Base-by-base conservation (phyloP, 2,888 invertebrate species). In the Macaria notata region DNA sequence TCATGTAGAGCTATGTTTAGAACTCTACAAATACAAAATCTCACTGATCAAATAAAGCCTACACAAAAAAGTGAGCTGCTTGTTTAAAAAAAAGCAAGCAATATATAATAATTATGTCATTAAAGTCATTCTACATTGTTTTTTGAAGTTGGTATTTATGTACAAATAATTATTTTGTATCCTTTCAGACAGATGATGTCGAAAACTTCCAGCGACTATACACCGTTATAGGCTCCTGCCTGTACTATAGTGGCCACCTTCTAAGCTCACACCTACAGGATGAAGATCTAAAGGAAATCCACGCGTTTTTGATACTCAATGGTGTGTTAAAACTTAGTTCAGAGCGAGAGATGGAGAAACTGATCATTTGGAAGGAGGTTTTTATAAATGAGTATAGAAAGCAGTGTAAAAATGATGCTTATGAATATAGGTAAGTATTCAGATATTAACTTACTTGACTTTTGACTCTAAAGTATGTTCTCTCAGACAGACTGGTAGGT, bases 341-440 rank as follows among this genome's bases (percentile, higher is more conserved):
- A 49, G 93, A 92, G 0, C 95, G 94, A 69, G 93, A 94, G 38
- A 88, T 96, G 0, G 94, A 94, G 31, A 94, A 94, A 64, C 83
- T 97, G 51, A 94, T 96, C 8, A 83, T 96, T 39, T 97, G 97
- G 96, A 94, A 93, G 72, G 95, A 95, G 85, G 94, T 96, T 29
- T 95, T 92, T 79, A 94, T 95, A 31, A 72, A 83, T 73, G 90
- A 89, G 66, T 78, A 84, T 51, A 83, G 90, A 60, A 82, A 76
- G 47, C 79, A 79, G 52, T 81, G 73, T 59, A 80, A 79, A 49
- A 82, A 68, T 62, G 84, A 83, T 56, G 72, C 68, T 0, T 77
- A 66, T 68, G 91, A 90, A 59, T 84, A 81, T 55, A 86, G 84
- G 90, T 88, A 71, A 61, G 43, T 51, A 54, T 8, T 36, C 38